Conservation (phyloP, 2,888 invertebrate species). For the Chloroclysta siterata region DNA sequence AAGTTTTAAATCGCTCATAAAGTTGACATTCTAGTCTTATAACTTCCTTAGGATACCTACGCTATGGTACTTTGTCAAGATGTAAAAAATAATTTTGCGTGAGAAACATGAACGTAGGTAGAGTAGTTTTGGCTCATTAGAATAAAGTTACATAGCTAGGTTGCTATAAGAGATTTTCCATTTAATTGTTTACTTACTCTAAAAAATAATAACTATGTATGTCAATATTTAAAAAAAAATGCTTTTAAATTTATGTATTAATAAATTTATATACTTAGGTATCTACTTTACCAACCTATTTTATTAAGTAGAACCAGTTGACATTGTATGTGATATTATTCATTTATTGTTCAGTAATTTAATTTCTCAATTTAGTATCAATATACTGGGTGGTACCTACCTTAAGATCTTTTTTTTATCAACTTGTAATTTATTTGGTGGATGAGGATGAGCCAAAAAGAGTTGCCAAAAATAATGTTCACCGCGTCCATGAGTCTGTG, state of each 20-base stretch:
- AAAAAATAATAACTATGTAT: not conserved
- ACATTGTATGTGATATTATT: conserved; percentile 1
- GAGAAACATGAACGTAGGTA: conserved; percentile 27
- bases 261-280: not conserved
- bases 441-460: conserved; percentile 74
- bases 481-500: conserved; percentile 64
- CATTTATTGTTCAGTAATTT: not conserved
- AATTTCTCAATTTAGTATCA: not conserved
- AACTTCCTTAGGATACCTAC: conserved; percentile 32
- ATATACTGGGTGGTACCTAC: not conserved
- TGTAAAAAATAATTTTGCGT: conserved; percentile 29
- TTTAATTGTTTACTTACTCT: conserved; percentile 12
- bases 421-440: conserved; percentile 64
- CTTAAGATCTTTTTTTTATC: conserved; percentile 17
- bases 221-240: not conserved
- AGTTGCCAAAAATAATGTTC: conserved; percentile 77
- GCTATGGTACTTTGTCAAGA: conserved; percentile 43
- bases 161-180: conserved; percentile 1
- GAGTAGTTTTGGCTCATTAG: conserved; percentile 62
- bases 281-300: not conserved
- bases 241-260: not conserved
- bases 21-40: conserved; percentile 67
- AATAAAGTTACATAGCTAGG: conserved; percentile 19
- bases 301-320: not conserved
- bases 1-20: conserved; percentile 32